These are phyloP conservation scores for Hyperoplus lanceolatus DNA, from an alignment of 2,797 vertebrate genomes.

Conservation along the genomic window DNA sequence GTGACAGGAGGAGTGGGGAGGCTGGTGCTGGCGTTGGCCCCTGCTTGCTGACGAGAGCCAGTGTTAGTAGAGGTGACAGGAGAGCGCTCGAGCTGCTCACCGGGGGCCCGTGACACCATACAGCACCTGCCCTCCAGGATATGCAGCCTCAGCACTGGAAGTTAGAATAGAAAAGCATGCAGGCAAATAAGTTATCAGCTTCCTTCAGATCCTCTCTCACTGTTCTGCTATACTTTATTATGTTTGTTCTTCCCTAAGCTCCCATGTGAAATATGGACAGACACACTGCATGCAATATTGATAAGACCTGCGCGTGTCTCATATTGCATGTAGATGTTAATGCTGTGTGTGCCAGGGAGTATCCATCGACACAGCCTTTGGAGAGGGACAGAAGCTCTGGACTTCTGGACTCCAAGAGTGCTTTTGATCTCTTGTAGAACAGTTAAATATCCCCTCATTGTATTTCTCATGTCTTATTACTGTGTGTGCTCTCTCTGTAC, in stretches of 20 bases:
- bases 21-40: slow-evolving; percentile 65
- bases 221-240: slow-evolving; percentile 62
- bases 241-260: slow-evolving; percentile 69
- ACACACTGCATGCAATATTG: slow-evolving; percentile 76
- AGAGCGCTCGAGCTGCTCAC: slow-evolving; percentile 75
- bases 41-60: slow-evolving; percentile 78
- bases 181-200: slow-evolving; percentile 58
- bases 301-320: slow-evolving; percentile 68
- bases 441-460: slow-evolving; percentile 45
- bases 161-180: slow-evolving; percentile 54
- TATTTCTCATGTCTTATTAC: slow-evolving; percentile 32
- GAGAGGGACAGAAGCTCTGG: slow-evolving; percentile 55
- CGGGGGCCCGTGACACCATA: slow-evolving; percentile 72
- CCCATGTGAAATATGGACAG: slow-evolving; percentile 54
- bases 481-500: background rate
- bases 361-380: slow-evolving; percentile 67
- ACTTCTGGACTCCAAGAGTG: slow-evolving; percentile 30
- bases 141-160: slow-evolving; percentile 82
- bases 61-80: slow-evolving; percentile 85
- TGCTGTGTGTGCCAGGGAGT: slow-evolving; percentile 61
- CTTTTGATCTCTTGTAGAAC: slow-evolving; percentile 57
- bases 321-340: slow-evolving; percentile 75
- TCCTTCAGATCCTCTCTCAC: slow-evolving; percentile 44
- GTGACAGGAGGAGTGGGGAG: slow-evolving; percentile 80
- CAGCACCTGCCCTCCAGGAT: slow-evolving; percentile 75